Base-by-base conservation (phyloP, 1,140 invertebrate genomes). In the Olivierus martensii region DNA sequence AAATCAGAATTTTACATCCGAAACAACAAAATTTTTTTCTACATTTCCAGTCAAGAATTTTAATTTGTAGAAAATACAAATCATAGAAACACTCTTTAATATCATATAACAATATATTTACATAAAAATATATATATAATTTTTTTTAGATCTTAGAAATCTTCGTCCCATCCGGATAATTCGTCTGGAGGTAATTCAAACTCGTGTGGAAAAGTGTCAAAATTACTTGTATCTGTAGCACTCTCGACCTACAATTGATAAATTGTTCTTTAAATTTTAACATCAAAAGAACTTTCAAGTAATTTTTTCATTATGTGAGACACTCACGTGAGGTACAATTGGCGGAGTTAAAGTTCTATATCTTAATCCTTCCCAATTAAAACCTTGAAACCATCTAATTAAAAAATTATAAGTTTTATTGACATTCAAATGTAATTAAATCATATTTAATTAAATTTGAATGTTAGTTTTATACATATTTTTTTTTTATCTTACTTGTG, bases 371-470 rank as follows among this genome's bases (percentile, higher is more conserved):
- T 98, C 94, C 95, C 95, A 99, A 68, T 99, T 95, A 71, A 99
- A 99, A 38, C 95, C 94, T 69, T 99, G 93, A 69, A 99, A 99
- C 95, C 94, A 99, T 72, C 93, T 93, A 71, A 9, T n/a, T n/a
- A 28, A 28, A 28, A 28, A 28, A 28, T 28, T 28, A 28, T n/a
- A n/a, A n/a, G n/a, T n/a, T n/a, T n/a, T n/a, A 28, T 28, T 28
- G 4, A 2, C 28, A 2, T 28, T 28, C n/a, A n/a, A n/a, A n/a
- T n/a, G n/a, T n/a, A n/a, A n/a, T n/a, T n/a, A n/a, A n/a, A n/a
- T n/a, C n/a, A n/a, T n/a, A n/a, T n/a, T n/a, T n/a, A n/a, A n/a
- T n/a, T n/a, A n/a, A n/a, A n/a, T n/a, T n/a, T n/a, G n/a, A n/a
- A n/a, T n/a, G n/a, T n/a, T n/a, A n/a, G n/a, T n/a, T n/a, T n/a